Percentiles rank a stretch among this genome's conserved stretches.
phyloP scores from a whole-genome alignment of 2,888 invertebrate genomes.

The Lasioglossum marginatum region DNA sequence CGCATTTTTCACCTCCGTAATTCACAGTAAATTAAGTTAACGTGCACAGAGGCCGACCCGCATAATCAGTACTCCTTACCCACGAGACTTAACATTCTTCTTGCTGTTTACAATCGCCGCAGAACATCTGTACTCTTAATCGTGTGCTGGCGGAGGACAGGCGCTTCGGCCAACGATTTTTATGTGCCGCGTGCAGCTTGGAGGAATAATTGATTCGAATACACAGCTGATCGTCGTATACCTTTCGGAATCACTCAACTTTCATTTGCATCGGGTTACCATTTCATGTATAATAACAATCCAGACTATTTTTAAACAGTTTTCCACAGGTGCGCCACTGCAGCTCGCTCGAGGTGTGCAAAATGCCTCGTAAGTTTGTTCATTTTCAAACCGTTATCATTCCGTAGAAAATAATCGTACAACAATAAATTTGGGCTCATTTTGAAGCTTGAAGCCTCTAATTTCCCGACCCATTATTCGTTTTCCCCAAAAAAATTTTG shows the following conservation, averaged over 20 bases:
- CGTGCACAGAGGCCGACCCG: background rate
- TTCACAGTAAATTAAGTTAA: conserved; percentile 1
- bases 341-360: too few relatives aligned
- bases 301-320: background rate
- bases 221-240: background rate
- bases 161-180: background rate
- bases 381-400: too few relatives aligned
- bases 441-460: too few relatives aligned
- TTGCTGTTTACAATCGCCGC: conserved; percentile 1
- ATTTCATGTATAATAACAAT: background rate
- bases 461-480: too few relatives aligned
- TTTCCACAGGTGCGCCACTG: background rate
- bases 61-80: background rate
- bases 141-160: background rate
- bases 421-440: too few relatives aligned
- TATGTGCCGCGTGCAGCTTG: background rate
- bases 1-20: conserved; percentile 4
- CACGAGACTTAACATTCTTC: conserved; percentile 1
- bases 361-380: background rate
- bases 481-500: too few relatives aligned
- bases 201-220: background rate
- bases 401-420: too few relatives aligned
- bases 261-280: background rate
- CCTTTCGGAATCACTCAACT: background rate
- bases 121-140: background rate